Conservation (phyloP, 2,113 vertebrate genomes). For the Sebastes schlegelii region DNA sequence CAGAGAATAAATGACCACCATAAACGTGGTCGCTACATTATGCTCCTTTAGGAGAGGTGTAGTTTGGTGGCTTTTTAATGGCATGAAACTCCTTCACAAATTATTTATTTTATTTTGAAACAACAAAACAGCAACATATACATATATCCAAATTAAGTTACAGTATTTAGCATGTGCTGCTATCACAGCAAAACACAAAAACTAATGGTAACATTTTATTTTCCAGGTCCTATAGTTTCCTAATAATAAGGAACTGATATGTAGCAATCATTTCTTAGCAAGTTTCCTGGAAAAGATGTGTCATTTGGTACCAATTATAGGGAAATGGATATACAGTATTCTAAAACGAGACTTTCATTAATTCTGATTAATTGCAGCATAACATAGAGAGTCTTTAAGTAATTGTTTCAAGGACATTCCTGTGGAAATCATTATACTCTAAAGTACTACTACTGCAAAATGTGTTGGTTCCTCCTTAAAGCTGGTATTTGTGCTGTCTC, state of each 20-base stretch:
- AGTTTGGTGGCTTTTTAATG: background rate
- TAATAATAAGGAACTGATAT: background rate
- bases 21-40: constrained; percentile 11
- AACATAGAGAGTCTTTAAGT: background rate
- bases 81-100: background rate
- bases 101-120: background rate
- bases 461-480: background rate
- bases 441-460: background rate
- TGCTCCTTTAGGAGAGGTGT: background rate
- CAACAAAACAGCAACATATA: background rate
- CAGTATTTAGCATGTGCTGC: background rate
- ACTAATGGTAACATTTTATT: background rate
- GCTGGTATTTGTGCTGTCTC: background rate
- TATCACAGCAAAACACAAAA: background rate
- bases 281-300: background rate
- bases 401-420: background rate
- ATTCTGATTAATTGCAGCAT: background rate
- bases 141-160: background rate
- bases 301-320: background rate
- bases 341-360: background rate
- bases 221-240: background rate
- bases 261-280: background rate
- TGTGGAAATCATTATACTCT: background rate
- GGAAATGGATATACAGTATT: background rate
- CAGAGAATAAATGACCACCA: constrained; percentile 4